Evolutionary conservation across 2,113 vertebrate species (phyloP).

Genomic region (Anarhynchus alexandrinus): DNA sequence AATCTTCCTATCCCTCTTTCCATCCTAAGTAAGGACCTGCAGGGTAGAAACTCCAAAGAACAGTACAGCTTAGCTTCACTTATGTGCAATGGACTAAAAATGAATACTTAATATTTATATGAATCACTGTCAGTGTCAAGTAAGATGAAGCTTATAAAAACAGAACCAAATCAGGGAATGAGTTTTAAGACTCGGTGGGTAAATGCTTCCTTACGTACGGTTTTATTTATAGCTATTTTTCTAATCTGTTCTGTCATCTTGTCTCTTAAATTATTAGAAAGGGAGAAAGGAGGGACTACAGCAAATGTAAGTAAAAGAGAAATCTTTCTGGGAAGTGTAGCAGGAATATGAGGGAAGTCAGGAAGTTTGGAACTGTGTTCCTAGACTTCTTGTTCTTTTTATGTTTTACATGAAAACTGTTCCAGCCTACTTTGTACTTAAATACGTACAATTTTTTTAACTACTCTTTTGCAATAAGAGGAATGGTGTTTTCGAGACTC

Average conservation of each 20-base stretch:
- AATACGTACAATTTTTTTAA: background rate
- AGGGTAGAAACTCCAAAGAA: background rate
- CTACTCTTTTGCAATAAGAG: background rate
- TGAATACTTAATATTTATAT: slow-evolving; percentile 61
- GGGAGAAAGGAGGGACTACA: background rate
- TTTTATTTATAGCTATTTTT: slow-evolving; percentile 61
- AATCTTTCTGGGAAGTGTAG: background rate
- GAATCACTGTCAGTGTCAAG: slow-evolving; percentile 64
- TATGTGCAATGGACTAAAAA: slow-evolving; percentile 47
- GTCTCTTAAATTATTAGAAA: slow-evolving; percentile 61
- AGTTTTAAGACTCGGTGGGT: slow-evolving; percentile 41
- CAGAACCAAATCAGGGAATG: slow-evolving; percentile 32
- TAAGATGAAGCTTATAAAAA: slow-evolving; percentile 51
- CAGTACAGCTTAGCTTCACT: slow-evolving; percentile 7
- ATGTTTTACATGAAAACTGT: background rate
- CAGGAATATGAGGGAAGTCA: background rate
- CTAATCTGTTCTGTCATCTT: slow-evolving; percentile 56
- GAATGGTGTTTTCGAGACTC: background rate
- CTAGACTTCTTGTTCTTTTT: background rate
- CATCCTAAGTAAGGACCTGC: background rate
- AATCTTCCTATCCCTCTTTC: background rate
- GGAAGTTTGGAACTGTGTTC: background rate
- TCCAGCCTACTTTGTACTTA: background rate
- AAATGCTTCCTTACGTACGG: slow-evolving; percentile 26
- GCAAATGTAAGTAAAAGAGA: background rate